phyloP scores from a whole-genome alignment of 2,113 vertebrate genomes.

The Dasyornis broadbenti region DNA sequence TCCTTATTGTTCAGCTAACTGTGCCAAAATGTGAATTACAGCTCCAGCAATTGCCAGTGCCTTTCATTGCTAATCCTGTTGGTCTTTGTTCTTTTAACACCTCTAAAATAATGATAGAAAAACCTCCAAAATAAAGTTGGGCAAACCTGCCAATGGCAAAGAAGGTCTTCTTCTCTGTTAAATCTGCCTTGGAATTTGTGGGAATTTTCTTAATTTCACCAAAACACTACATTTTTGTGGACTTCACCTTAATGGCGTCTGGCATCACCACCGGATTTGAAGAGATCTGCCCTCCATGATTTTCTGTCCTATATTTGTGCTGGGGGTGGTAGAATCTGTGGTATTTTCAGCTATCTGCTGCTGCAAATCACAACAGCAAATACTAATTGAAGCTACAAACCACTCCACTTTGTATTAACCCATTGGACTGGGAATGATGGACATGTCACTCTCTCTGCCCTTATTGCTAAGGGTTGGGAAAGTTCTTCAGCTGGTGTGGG shows the following conservation, averaged over 20 bases:
- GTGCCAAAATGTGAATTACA: neutral
- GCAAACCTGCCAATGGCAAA: neutral
- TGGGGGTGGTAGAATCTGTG: neutral
- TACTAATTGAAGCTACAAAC: neutral
- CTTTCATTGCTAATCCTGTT: neutral
- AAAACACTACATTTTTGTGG: neutral
- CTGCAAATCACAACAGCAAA: neutral
- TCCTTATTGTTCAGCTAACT: neutral
- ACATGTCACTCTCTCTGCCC: rapidly evolving
- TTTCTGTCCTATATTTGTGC: neutral
- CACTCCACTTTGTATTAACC: neutral
- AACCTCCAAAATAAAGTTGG: neutral
- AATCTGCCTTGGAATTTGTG: neutral
- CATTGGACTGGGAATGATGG: no score
- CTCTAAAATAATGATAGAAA: neutral
- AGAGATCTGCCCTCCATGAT: neutral
- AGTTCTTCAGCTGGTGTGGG: rapidly evolving
- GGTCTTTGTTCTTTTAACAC: neutral
- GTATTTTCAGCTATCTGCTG: neutral
- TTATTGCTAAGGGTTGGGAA: neutral
- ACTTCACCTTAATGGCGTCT: neutral
- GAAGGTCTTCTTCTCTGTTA: neutral
- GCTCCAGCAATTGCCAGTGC: neutral
- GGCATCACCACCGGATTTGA: neutral
- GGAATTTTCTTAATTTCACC: neutral